phyloP scores from a whole-genome alignment of 2,888 invertebrate species.

The Tridacna gigas region DNA sequence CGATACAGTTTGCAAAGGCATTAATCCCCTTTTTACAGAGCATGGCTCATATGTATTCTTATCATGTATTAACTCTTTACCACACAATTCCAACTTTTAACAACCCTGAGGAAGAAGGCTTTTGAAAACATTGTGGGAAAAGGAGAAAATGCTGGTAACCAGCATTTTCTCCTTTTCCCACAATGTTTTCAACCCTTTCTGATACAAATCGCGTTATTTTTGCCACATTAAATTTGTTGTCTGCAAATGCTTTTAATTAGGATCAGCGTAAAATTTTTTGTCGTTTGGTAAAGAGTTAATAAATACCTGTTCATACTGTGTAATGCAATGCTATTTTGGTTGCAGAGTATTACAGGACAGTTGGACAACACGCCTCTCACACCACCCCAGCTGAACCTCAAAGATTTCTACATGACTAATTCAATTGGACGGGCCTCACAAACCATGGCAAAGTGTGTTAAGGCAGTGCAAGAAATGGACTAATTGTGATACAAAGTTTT shows the following conservation, averaged over 20 bases:
- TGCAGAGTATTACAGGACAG: slow-evolving; percentile 84
- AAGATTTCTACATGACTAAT: slow-evolving; percentile 95
- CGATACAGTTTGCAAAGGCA: no score
- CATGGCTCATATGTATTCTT: no score
- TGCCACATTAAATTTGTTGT: background rate
- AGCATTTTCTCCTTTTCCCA: background rate
- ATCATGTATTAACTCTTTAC: no score
- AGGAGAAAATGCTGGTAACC: background rate
- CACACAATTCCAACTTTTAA: no score
- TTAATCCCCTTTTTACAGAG: no score
- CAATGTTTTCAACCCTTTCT: background rate
- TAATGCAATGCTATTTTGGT: slow-evolving; percentile 37
- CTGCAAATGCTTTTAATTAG: background rate
- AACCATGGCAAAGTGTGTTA: slow-evolving; percentile 99
- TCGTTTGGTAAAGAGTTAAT: no score
- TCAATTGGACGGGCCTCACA: slow-evolving; percentile 97
- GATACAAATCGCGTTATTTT: background rate
- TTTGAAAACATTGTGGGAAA: no score
- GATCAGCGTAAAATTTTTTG: background rate
- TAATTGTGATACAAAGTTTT: slow-evolving; percentile 25
- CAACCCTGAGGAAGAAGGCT: no score
- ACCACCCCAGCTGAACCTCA: slow-evolving; percentile 88
- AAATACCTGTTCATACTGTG: no score
- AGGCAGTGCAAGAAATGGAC: slow-evolving; percentile 89
- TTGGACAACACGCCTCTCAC: slow-evolving; percentile 86